Conservation (phyloP, 1,140 invertebrate genomes). For the Cydia amplana region DNA sequence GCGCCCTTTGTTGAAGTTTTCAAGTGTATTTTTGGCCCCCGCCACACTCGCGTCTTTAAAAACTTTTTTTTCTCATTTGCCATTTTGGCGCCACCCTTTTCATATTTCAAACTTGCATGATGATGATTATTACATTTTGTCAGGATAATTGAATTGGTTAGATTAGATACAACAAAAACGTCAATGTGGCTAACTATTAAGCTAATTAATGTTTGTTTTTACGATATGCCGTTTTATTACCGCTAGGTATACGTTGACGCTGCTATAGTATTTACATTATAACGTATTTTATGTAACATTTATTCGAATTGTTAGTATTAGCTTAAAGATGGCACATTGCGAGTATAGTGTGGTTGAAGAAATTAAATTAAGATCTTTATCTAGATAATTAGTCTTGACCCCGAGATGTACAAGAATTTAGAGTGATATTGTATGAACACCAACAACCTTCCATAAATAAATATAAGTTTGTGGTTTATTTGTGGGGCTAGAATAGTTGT, state of each 20-base stretch:
- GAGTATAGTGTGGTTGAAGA: conserved; percentile 8
- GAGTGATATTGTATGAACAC: conserved; percentile 31
- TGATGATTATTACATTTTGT: not conserved
- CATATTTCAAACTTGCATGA: not conserved
- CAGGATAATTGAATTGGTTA: not conserved
- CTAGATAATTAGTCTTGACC: not conserved
- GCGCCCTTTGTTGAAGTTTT: too few relatives aligned
- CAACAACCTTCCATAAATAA: conserved; percentile 32
- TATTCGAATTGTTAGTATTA: conserved; percentile 24
- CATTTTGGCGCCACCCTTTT: too few relatives aligned
- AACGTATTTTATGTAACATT: conserved; percentile 24
- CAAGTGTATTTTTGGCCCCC: too few relatives aligned
- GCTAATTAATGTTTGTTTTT: conserved; percentile 6
- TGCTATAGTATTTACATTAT: conserved; percentile 22
- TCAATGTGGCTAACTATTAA: conserved; percentile 3
- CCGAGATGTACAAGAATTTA: conserved; percentile 23
- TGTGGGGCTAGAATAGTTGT: conserved; percentile 51
- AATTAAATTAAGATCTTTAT: conserved; percentile 21
- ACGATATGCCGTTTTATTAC: conserved; percentile 5
- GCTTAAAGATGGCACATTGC: conserved; percentile 11
- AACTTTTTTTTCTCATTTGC: too few relatives aligned
- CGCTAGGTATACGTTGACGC: not conserved
- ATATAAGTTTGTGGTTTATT: conserved; percentile 24
- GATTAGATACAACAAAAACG: not conserved
- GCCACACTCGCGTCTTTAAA: too few relatives aligned